phyloP scores from a whole-genome alignment of 2,113 vertebrate species.

The Pedetes capensis region DNA sequence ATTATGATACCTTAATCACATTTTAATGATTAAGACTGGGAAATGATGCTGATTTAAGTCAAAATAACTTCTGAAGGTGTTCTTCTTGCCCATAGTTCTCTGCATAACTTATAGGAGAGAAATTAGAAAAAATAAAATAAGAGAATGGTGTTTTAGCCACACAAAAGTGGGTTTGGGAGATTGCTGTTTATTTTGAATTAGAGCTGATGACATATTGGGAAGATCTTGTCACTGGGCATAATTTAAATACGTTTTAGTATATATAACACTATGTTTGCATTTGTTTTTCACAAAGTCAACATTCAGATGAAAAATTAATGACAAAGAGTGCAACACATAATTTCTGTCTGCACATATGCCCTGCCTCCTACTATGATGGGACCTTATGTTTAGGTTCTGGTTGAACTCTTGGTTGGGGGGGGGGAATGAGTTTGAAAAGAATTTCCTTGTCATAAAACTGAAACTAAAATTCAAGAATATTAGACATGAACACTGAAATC shows the following conservation, averaged over 20 bases:
- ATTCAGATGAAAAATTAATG: not conserved
- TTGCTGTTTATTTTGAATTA: not conserved
- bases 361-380: not conserved
- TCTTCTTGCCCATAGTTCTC: not conserved
- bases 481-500: not conserved
- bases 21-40: constrained; percentile 7
- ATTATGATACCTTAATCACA: constrained; percentile 44
- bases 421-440: not conserved
- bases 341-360: not conserved
- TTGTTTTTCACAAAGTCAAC: not conserved
- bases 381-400: not conserved
- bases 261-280: not conserved
- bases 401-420: not conserved
- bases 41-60: constrained; percentile 15
- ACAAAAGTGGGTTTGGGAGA: not conserved
- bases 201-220: not conserved
- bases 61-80: not conserved
- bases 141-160: not conserved
- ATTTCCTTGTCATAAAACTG: not conserved
- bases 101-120: not conserved
- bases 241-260: not conserved
- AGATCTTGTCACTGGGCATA: not conserved
- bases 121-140: not conserved
- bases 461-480: not conserved
- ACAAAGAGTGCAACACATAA: not conserved